Evolutionary conservation across 2,113 vertebrate species (phyloP).

Genomic region (Clarias gariepinus): DNA sequence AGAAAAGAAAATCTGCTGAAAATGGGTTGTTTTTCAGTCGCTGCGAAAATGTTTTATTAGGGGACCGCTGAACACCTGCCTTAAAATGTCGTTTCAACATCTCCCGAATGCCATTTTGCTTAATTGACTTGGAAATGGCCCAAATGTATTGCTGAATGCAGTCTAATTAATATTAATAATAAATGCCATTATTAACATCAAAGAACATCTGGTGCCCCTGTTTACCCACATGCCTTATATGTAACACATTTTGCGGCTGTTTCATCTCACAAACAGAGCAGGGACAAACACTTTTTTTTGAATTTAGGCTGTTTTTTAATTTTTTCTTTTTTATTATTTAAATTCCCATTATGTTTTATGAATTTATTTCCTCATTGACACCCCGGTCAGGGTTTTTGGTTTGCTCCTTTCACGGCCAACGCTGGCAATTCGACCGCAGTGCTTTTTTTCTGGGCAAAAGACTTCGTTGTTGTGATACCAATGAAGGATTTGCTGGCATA

Average conservation of each 20-base stretch:
- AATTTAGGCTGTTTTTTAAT: conserved; percentile 51
- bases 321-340: conserved; percentile 48
- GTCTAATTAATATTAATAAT: conserved; percentile 99
- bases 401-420: not conserved
- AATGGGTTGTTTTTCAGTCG: conserved; percentile 95
- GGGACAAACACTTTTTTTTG: conserved; percentile 86
- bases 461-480: conserved; percentile 89
- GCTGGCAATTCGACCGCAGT: conserved; percentile 1
- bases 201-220: conserved; percentile 99
- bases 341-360: conserved; percentile 51
- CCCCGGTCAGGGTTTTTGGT: conserved; percentile 44
- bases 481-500: conserved; percentile 84
- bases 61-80: conserved; percentile 98
- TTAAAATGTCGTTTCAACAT: conserved; percentile 99
- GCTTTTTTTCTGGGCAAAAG: conserved; percentile 77
- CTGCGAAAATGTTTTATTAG: conserved; percentile 99
- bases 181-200: conserved; percentile 99
- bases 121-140: conserved; percentile 99
- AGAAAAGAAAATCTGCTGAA: conserved; percentile 76
- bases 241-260: conserved; percentile 97
- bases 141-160: conserved; percentile 99
- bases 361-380: conserved; percentile 56
- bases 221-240: conserved; percentile 99
- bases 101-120: conserved; percentile 99
- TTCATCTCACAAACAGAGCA: conserved; percentile 94